These are phyloP conservation scores for Siderastrea siderea DNA, from an alignment of 92 coral and sea anemone genomes.

Conservation along the genomic window DNA sequence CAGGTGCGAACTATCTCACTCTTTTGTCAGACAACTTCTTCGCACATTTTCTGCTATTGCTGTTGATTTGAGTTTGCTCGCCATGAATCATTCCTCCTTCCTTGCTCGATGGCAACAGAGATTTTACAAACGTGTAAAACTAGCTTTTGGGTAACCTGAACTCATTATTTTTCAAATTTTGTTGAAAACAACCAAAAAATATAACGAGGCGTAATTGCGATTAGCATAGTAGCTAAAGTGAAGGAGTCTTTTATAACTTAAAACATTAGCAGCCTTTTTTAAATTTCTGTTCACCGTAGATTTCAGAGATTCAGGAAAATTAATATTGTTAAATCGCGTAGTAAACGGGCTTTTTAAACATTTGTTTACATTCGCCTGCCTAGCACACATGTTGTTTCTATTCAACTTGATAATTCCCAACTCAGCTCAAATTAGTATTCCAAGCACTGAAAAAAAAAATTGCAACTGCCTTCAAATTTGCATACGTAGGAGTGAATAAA, in stretches of 20 bases:
- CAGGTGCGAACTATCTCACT: slow-evolving; percentile 19
- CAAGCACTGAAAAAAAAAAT: no score
- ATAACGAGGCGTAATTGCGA: not conserved
- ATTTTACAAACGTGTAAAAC: not conserved
- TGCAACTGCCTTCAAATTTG: not conserved
- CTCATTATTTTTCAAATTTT: not conserved
- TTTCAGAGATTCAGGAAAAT: not conserved
- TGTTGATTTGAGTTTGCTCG: not conserved
- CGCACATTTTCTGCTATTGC: no score
- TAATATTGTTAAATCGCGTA: not conserved
- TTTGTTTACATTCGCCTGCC: not conserved
- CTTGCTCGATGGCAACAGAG: not conserved
- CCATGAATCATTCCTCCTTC: not conserved
- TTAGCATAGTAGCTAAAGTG: not conserved
- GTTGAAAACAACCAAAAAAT: slow-evolving; percentile 3
- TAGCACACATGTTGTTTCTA: not conserved
- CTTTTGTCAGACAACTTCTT: not conserved
- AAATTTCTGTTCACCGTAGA: not conserved
- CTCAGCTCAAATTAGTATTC: not conserved
- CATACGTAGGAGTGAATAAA: not conserved
- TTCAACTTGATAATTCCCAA: not conserved
- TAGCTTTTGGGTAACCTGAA: not conserved
- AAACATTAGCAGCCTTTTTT: not conserved
- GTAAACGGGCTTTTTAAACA: not conserved
- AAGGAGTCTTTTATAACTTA: not conserved